phyloP scores from a whole-genome alignment of 2,888 invertebrate species.

The Platerodrilus igneus region DNA sequence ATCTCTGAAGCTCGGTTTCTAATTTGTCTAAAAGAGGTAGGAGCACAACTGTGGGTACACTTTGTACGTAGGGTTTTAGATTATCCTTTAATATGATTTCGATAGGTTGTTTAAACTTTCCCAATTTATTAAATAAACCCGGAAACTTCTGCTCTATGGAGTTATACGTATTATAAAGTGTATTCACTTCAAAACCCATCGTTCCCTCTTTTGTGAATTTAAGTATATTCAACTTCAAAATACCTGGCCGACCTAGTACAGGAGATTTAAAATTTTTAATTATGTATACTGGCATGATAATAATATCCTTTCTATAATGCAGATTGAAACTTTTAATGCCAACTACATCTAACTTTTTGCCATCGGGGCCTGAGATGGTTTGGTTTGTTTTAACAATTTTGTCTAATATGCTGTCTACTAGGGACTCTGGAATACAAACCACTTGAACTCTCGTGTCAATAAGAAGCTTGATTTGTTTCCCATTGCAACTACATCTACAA shows the following conservation, averaged over 20 bases:
- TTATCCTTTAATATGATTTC: conserved; percentile 5
- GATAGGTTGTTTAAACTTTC: conserved; percentile 1
- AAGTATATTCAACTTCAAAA: neutral
- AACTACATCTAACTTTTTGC: conserved; percentile 1
- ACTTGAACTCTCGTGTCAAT: too few relatives aligned
- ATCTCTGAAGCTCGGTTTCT: conserved; percentile 13
- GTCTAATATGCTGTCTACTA: too few relatives aligned
- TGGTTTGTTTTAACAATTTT: too few relatives aligned
- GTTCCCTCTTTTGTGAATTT: neutral
- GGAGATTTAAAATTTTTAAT: neutral
- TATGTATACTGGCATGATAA: too few relatives aligned
- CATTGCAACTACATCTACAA: too few relatives aligned
- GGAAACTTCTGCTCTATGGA: conserved; percentile 1
- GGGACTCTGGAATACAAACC: too few relatives aligned
- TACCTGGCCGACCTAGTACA: conserved; percentile 2
- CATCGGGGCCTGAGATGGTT: conserved; percentile 1
- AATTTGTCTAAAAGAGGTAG: conserved; percentile 16
- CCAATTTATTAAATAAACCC: conserved; percentile 1
- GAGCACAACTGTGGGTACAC: conserved; percentile 16
- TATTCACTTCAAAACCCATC: too few relatives aligned
- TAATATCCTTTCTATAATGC: too few relatives aligned
- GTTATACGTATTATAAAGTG: too few relatives aligned
- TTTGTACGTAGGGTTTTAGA: conserved; percentile 11
- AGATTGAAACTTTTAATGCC: neutral
- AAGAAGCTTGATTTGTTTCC: too few relatives aligned